A percentile compares a stretch with the other conserved stretches of the same genome.
These are phyloP conservation scores for Eupithecia subumbrata DNA, from an alignment of 2,888 invertebrate genomes.

Conservation along the genomic window DNA sequence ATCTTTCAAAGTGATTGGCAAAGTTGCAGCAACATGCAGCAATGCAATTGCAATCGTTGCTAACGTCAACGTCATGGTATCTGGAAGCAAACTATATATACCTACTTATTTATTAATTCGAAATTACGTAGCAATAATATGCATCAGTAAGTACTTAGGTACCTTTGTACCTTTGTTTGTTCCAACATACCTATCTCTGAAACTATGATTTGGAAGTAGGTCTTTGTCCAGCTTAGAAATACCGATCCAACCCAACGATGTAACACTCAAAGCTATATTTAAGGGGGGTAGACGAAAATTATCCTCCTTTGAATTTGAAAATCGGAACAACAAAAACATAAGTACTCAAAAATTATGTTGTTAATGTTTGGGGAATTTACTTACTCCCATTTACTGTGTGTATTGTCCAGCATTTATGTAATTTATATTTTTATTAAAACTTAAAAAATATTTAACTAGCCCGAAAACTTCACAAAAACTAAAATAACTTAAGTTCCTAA, in stretches of 20 bases:
- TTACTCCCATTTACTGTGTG: no score
- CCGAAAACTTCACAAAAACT: neutral
- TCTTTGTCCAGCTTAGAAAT: neutral
- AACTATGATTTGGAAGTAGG: neutral
- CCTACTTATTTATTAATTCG: neutral
- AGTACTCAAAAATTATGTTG: neutral
- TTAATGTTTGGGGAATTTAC: neutral
- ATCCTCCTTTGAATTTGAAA: neutral
- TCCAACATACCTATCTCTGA: neutral
- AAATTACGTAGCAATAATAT: neutral
- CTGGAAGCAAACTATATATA: neutral
- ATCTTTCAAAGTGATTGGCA: constrained; percentile 67
- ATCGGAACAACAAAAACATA: neutral
- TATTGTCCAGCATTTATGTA: no score
- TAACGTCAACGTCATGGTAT: constrained; percentile 57
- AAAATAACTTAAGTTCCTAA: neutral
- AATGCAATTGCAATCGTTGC: constrained; percentile 59
- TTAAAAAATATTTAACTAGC: neutral
- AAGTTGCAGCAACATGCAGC: constrained; percentile 58
- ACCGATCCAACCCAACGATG: neutral
- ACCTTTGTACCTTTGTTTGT: no score
- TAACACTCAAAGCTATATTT: neutral
- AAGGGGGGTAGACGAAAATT: neutral
- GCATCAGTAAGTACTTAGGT: neutral
- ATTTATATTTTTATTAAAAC: neutral